Evolutionary conservation across 1,140 invertebrate genomes (phyloP).

Genomic region (Rhynchophorus ferrugineus): DNA sequence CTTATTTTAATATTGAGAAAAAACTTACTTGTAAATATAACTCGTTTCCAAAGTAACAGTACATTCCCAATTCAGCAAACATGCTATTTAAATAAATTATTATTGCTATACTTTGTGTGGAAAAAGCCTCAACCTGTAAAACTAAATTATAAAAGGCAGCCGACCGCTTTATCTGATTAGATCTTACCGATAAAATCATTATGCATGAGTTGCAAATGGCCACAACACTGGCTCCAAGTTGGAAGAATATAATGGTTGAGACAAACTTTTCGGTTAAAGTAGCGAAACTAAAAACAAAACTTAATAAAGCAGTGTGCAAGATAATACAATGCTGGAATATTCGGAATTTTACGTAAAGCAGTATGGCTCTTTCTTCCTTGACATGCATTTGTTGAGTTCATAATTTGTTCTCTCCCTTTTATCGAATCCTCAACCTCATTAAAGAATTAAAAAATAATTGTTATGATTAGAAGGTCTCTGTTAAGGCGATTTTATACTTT

Average conservation of each 20-base stretch:
- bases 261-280: constrained; percentile 29
- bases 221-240: constrained; percentile 32
- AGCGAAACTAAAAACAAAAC: constrained; percentile 21
- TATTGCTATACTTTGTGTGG: constrained; percentile 11
- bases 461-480: too few species aligned
- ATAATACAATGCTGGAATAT: too few species aligned
- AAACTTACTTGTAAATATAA: constrained; percentile 28
- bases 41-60: constrained; percentile 36
- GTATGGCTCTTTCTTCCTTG: too few species aligned
- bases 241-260: constrained; percentile 28
- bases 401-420: too few species aligned
- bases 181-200: constrained; percentile 14
- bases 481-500: too few species aligned
- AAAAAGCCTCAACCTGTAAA: constrained; percentile 11
- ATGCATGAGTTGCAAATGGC: constrained; percentile 35
- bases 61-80: constrained; percentile 33
- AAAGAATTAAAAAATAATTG: too few species aligned
- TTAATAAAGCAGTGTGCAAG: not conserved
- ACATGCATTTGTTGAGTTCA: too few species aligned
- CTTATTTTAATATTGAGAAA: too few species aligned
- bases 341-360: too few species aligned
- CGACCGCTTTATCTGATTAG: not conserved
- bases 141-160: not conserved
- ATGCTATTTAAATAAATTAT: constrained; percentile 24
- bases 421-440: too few species aligned